Conservation (phyloP, 2,888 invertebrate species). For the Drosophila tripunctata region DNA sequence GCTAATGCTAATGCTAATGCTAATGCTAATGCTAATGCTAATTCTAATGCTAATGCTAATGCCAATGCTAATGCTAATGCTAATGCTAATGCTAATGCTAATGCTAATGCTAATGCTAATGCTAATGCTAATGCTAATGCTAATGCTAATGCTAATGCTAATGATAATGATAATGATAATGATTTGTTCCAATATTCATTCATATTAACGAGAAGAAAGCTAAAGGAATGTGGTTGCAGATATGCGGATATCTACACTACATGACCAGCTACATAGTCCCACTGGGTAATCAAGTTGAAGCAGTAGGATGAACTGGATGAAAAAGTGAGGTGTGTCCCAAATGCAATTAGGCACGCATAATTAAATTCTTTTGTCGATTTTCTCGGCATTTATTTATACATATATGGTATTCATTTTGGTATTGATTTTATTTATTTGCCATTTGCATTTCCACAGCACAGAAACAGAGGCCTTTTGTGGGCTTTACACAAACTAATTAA, state of each 20-base stretch:
- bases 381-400: slow-evolving; percentile 36
- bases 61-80: no score
- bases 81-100: no score
- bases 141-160: no score
- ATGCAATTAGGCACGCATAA: slow-evolving; percentile 60
- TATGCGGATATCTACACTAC: no score
- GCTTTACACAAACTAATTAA: slow-evolving; percentile 65
- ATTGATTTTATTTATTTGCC: slow-evolving; percentile 17
- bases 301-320: background rate
- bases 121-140: no score
- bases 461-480: slow-evolving; percentile 31
- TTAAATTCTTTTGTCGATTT: slow-evolving; percentile 49
- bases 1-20: no score
- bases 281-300: background rate
- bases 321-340: slow-evolving; percentile 19
- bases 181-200: no score
- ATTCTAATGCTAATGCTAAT: no score
- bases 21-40: no score
- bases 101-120: no score
- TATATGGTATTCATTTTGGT: slow-evolving; percentile 33
- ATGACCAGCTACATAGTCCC: background rate
- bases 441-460: background rate
- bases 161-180: no score
- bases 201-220: no score
- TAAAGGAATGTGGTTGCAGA: background rate